Base-by-base conservation (phyloP, 1,140 invertebrate genomes). In the Drosophila eugracilis region DNA sequence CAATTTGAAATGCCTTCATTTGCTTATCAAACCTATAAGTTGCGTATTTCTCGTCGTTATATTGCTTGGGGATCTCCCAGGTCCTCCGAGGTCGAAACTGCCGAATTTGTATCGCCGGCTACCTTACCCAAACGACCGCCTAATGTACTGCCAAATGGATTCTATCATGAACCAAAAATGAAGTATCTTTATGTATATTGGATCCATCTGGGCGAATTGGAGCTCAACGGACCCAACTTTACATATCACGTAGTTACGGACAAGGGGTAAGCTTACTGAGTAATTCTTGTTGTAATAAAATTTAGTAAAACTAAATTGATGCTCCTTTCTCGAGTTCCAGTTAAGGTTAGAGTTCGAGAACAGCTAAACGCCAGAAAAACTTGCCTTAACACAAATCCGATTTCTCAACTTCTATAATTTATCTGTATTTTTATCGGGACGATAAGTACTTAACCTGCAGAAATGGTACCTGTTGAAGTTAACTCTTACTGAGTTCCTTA, bases 211-310 rank as follows among this genome's bases (percentile, higher is more conserved):
- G 5, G 28, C n/a, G 41, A 48, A 6, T 5, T 48, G 53, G 24
- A 55, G 41, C 4, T 55, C 17, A 55, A 49, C 3, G 53, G 53
- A 15, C 41, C 53, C 4, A 15, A 30, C 17, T 55, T 55, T 55
- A 55, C 15, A 1, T 54, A 54, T 1, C 4, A n/a, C 0, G 39
- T 17, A 0, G 1, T 19, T 5, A 47, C 52, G 3, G 1, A 6
- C 1, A 21, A 7, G 3, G 52, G 22, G 52, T 54, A 28, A 21
- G 24, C 14, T 5, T 14, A 19, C 0, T 14, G 15, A 14, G 4
- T 36, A 0, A 36, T 6, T n/a, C n/a, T n/a, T n/a, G n/a, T n/a
- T n/a, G n/a, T n/a, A n/a, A n/a, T n/a, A n/a, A n/a, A n/a, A n/a
- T n/a, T n/a, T n/a, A n/a, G n/a, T n/a, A n/a, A n/a, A n/a, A n/a